Evolutionary conservation across 2,113 vertebrate species (phyloP).

Genomic region (Ondatra zibethicus): DNA sequence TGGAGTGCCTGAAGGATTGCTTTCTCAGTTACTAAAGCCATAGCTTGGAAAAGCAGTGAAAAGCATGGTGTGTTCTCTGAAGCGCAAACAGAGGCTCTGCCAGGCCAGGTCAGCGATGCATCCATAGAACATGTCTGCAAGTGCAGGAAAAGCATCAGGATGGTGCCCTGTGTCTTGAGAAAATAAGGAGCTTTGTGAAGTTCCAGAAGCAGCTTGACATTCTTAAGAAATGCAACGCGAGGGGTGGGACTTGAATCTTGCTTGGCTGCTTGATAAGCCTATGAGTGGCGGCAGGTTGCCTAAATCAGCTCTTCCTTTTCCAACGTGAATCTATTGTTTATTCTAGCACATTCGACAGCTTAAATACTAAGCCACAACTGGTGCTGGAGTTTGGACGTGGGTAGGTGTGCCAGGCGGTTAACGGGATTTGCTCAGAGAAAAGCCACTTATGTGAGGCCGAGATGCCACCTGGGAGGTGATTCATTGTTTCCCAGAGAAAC

Average conservation of each 20-base stretch:
- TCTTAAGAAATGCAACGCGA: neutral
- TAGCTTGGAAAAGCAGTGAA: neutral
- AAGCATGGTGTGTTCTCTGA: neutral
- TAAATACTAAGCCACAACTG: neutral
- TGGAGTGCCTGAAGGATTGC: neutral
- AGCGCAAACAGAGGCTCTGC: neutral
- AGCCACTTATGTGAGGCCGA: neutral
- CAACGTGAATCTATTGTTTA: conserved; percentile 26
- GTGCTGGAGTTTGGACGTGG: neutral
- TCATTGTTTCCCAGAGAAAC: neutral
- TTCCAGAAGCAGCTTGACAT: neutral
- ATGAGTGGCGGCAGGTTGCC: neutral
- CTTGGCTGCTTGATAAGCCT: neutral
- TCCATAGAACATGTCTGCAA: neutral
- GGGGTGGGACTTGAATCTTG: neutral
- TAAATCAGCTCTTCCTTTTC: neutral
- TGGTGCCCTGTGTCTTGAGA: neutral
- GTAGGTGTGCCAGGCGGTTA: neutral
- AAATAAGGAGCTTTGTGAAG: neutral
- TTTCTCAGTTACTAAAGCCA: conserved; percentile 42
- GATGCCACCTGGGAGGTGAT: neutral
- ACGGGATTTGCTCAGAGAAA: neutral
- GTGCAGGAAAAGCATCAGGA: neutral
- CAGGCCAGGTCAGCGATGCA: neutral
- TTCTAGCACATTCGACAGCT: neutral